These are phyloP conservation scores for Polydrusus pterygomalis DNA, from an alignment of 2,888 invertebrate genomes.

Conservation along the genomic window DNA sequence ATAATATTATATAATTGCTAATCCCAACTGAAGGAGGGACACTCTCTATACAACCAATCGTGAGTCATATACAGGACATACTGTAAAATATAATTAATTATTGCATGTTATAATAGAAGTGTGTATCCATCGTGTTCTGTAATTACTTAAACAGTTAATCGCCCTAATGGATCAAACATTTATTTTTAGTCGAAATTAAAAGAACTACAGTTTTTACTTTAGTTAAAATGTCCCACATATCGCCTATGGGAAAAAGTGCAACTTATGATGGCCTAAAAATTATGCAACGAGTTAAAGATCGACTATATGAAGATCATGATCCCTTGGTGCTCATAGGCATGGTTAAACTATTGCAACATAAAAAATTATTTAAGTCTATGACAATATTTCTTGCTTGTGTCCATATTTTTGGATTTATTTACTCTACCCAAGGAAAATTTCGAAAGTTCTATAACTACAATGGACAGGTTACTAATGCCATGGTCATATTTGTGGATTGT, in stretches of 20 bases:
- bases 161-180: not conserved
- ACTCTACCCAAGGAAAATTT: conserved; percentile 26
- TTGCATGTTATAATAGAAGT: conserved; percentile 1
- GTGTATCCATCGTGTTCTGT: not conserved
- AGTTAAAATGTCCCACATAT: not conserved
- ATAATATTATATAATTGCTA: no score
- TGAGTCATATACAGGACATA: not conserved
- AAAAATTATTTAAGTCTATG: not conserved
- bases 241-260: not conserved
- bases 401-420: conserved; percentile 12
- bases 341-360: conserved; percentile 4
- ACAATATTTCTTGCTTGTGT: not conserved
- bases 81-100: not conserved
- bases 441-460: not conserved
- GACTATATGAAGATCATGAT: not conserved
- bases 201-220: not conserved
- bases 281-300: not conserved
- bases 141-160: not conserved
- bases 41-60: no score
- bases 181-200: not conserved
- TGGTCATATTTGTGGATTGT: not conserved
- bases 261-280: not conserved
- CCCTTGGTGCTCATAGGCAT: conserved; percentile 1
- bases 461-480: not conserved
- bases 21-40: no score